Base-by-base conservation (phyloP, 2,113 vertebrate genomes). In the Oncorhynchus keta region DNA sequence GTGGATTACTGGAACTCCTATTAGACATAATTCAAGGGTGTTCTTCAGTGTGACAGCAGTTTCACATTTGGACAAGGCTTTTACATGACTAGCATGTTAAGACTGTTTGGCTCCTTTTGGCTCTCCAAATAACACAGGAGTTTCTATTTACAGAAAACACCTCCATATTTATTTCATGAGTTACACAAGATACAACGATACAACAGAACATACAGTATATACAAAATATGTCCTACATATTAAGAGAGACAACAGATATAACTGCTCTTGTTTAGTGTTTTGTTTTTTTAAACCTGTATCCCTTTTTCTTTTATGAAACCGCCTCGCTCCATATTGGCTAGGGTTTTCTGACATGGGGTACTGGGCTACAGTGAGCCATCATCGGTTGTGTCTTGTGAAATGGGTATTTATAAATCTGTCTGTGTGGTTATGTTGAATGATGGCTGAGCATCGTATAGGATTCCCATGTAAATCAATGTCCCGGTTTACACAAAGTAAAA, bases 161-260 rank as follows among this genome's bases (percentile, higher is more conserved):
- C 45, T 83, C 76, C 81, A 82, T 28, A 81, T 94, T 92, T 92
- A 92, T 91, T 81, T 91, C 75, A 86, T 76, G 67, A 81, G 72
- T 86, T 80, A 86, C 83, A 85, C 82, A 87, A 84, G 81, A 85
- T 86, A 88, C 32, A 67, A 85, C 24, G 70, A 84, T 79, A 81
- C 45, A 81, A 75, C 80, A 79, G 78, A 68, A 55, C 62, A 79
- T 73, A 84, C 70, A 86, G 65, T 91, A 93, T 93, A 84, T 92
- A 93, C 90, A 93, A 91, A 91, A 85, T 77, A 80, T 64, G 70
- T 65, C n/a, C 55, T 77, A 72, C 84, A 79, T 83, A 85, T 81
- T 75, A 84, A 89, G 66, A 84, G 55, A 85, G 62, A 75, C 79
- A 45, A 62, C n/a, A 62, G 18, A 22, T 78, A 88, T 71, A 86